These are phyloP conservation scores for Mycetomoellerius zeteki DNA, from an alignment of 1,140 invertebrate species.

Conservation along the genomic window DNA sequence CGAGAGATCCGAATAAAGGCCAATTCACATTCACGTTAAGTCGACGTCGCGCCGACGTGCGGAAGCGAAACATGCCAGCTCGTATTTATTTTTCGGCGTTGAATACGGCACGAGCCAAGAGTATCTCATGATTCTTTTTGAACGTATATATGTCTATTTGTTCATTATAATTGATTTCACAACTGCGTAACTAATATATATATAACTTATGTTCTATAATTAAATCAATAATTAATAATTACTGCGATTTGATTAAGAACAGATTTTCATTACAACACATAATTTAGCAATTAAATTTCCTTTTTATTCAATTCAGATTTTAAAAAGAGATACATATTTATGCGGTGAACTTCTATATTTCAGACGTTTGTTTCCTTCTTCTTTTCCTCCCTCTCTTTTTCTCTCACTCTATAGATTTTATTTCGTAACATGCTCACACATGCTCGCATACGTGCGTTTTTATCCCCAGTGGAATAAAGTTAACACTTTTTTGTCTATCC, in stretches of 20 bases:
- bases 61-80: conserved; percentile 28
- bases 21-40: conserved; percentile 44
- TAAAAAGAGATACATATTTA: not conserved
- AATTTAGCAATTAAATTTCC: conserved; percentile 4
- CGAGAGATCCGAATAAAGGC: conserved; percentile 51
- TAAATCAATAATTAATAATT: not conserved
- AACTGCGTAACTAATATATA: not conserved
- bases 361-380: not conserved
- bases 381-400: not conserved
- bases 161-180: not conserved
- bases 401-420: not conserved
- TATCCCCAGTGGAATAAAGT: conserved; percentile 10
- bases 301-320: not conserved
- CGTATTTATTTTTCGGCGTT: conserved; percentile 41
- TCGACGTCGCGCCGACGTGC: conserved; percentile 35
- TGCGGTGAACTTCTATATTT: not conserved
- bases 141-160: no score
- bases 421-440: not conserved
- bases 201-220: not conserved
- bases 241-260: not conserved
- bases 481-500: conserved; percentile 27
- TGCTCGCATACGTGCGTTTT: conserved; percentile 20
- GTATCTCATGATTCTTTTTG: not conserved
- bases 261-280: not conserved
- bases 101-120: not conserved